Base-by-base conservation (phyloP, 2,113 vertebrate genomes). In the Gallinago media region DNA sequence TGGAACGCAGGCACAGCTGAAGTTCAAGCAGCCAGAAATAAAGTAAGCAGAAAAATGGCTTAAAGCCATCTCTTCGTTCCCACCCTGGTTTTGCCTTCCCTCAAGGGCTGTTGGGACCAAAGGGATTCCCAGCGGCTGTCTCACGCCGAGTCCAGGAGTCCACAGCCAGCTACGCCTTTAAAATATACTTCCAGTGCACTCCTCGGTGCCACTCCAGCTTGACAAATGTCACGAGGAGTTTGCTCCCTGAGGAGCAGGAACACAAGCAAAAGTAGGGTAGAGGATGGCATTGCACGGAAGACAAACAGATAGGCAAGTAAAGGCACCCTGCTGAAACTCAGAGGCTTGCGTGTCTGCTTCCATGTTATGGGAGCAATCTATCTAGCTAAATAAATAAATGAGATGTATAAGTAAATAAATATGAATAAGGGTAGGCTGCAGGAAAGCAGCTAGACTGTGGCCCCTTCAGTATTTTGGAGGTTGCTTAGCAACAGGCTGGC, bases 401-500 rank as follows among this genome's bases (percentile, higher is more conserved):
- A 85, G 94, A 91, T 23, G 32, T 56, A 67, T 25, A 92, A 47
- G 79, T 87, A 94, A 93, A 79, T 72, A 94, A 89, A 8, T 44
- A 73, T 78, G 63, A 65, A 52, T 8, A 40, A 44, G 38, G 85
- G 21, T 72, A 56, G 31, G 67, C 40, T 95, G 77, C 23, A 89
- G 61, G 55, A 72, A 87, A 75, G 85, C 88, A 94, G 79, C 72
- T 58, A 95, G 90, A 67, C 81, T 65, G 1, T 59, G 82, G 58
- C 32, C 91, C 87, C 77, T 70, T 68, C 65, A 14, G 95, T 92
- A 94, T 87, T 97, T 91, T 67, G 56, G 92, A 26, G 23, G 96
- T 97, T 96, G 91, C 96, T 97, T 97, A 97, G 95, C 92, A 97
- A 97, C 91, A 52, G 81, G 79, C 72, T 67, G 26, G 73, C 85